Conservation (phyloP, 2,797 vertebrate genomes). For the Hyperoplus lanceolatus region DNA sequence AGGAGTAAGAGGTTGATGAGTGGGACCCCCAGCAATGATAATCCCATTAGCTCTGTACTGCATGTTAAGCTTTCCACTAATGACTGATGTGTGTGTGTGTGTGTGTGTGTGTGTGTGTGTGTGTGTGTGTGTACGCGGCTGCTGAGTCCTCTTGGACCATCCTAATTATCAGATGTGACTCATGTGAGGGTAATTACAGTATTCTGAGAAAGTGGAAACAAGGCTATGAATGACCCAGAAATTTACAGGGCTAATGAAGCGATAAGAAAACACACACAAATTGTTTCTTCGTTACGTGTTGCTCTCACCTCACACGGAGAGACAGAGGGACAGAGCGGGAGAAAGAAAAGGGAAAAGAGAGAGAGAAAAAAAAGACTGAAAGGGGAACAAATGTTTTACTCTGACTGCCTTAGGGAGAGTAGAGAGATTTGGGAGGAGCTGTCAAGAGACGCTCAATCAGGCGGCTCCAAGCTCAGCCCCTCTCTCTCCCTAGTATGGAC, state of each 20-base stretch:
- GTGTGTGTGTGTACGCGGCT: slow-evolving; percentile 18
- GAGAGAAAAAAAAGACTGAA: slow-evolving; percentile 31
- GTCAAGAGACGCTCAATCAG: slow-evolving; percentile 69
- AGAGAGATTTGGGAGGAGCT: slow-evolving; percentile 71
- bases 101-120: slow-evolving; percentile 44
- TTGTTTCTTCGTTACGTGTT: slow-evolving; percentile 17
- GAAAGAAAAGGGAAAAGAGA: slow-evolving; percentile 37
- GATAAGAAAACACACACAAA: slow-evolving; percentile 42
- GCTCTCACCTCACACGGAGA: slow-evolving; percentile 54
- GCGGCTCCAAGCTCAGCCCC: slow-evolving; percentile 57
- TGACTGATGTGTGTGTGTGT: slow-evolving; percentile 62
- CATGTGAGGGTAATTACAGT: slow-evolving; percentile 78
- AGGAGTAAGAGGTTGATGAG: slow-evolving; percentile 68
- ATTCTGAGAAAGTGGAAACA: slow-evolving; percentile 65
- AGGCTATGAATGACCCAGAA: slow-evolving; percentile 75
- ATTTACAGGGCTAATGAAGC: slow-evolving; percentile 64
- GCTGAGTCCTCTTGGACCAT: slow-evolving; percentile 48
- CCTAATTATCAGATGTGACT: slow-evolving; percentile 76
- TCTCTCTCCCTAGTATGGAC: slow-evolving; percentile 49
- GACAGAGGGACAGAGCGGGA: slow-evolving; percentile 18
- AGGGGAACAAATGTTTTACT: slow-evolving; percentile 67
- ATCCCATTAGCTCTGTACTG: slow-evolving; percentile 76
- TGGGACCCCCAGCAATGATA: slow-evolving; percentile 73
- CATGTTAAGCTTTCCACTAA: slow-evolving; percentile 69
- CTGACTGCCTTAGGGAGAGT: slow-evolving; percentile 65